Evolutionary conservation across 1,140 invertebrate species (phyloP), one percentile per base, ranked within the genome.

Genomic region (Papilio glaucus): DNA sequence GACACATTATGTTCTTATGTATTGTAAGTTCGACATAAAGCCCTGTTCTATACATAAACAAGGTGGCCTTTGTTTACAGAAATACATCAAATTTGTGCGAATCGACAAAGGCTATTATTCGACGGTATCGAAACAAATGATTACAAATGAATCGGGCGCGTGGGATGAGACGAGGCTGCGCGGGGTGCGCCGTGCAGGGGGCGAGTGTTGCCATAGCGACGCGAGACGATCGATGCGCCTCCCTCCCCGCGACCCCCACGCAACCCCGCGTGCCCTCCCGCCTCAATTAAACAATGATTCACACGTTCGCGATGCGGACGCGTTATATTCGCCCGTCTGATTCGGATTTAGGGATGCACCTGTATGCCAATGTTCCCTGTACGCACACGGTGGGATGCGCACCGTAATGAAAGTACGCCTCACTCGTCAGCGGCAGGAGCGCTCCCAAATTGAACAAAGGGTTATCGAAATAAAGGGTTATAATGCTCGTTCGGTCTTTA

Each of bases 211-310:
- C 81, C 83, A 90, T 90, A 82, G 82, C 82, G 76, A 92, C 90
- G 81, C 77, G 87, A 88, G 89, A 90, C 88, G 88, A 92, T 92
- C 90, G 88, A 92, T 92, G 82, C 81, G 61, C 72, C 77, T 65
- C 83, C 75, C 60, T 76, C 76, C 75, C 77, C 81, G 49, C n/a
- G n/a, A n/a, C 70, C 65, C 72, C 71, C 74, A 73, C 63, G 72
- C 63, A 72, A 70, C 72, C 75, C 61, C 76, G 41, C 74, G 9
- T 10, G 21, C 71, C 78, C 80, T 73, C 78, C 57, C 83, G 81
- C 82, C 84, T 83, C 88, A 90, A 92, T 92, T 92, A 92, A 91
- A 91, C 88, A 92, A 92, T 92, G 89, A 90, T 91, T 92, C 88
- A 87, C 88, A 88, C 88, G 83, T 85, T 85, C 80, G 79, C 76